Evolutionary conservation across 2,888 invertebrate species (phyloP).

Genomic region (Ophraella communa): DNA sequence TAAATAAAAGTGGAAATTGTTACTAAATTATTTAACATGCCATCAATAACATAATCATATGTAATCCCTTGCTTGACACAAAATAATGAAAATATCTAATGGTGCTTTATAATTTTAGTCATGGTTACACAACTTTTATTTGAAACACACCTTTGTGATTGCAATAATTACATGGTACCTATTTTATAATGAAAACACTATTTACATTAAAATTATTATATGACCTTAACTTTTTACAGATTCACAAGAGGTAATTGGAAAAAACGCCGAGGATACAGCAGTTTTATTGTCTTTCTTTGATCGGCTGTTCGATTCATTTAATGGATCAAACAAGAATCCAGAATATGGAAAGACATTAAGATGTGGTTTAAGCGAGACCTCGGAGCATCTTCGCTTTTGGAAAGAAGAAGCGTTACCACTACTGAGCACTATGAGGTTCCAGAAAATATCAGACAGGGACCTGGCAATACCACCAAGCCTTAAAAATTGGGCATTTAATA

Average conservation of each 20-base stretch:
- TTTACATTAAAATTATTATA: not conserved
- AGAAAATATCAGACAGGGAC: not conserved
- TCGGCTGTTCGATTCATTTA: conserved; percentile 7
- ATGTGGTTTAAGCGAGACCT: conserved; percentile 9
- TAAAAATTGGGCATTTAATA: conserved; percentile 12
- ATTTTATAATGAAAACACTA: too few relatives aligned
- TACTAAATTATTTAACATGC: too few relatives aligned
- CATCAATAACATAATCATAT: too few relatives aligned
- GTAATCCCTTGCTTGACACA: too few relatives aligned
- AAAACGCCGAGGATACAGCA: not conserved
- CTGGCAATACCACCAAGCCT: conserved; percentile 15
- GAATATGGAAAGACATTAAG: conserved; percentile 7
- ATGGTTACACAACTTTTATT: too few relatives aligned
- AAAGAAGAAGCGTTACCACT: conserved; percentile 17
- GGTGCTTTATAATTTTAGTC: too few relatives aligned
- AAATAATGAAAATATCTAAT: too few relatives aligned
- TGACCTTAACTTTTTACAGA: conserved; percentile 2
- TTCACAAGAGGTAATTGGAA: conserved; percentile 1
- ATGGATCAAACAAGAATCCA: conserved; percentile 1
- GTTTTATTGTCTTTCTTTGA: conserved; percentile 1
- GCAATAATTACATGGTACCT: too few relatives aligned
- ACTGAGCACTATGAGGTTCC: conserved; percentile 9
- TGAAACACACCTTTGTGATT: too few relatives aligned
- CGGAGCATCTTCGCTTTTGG: conserved; percentile 21
- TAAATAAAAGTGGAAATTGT: too few relatives aligned